A percentile compares a stretch with the other conserved stretches of the same genome.
Conservation (phyloP, 2,797 vertebrate species). For the Siniperca undulata region DNA sequence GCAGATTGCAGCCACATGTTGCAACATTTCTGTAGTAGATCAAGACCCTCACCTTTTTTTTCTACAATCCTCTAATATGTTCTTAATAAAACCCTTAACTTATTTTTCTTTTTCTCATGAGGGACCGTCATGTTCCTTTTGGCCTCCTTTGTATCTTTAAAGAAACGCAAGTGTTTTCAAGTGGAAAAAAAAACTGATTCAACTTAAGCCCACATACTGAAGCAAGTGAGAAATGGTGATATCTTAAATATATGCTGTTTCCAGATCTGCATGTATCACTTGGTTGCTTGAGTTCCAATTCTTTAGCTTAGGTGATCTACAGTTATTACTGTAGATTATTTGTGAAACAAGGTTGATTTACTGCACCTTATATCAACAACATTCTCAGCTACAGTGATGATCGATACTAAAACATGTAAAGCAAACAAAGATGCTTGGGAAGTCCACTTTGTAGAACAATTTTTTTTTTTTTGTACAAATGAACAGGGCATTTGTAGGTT, state of each 20-base stretch:
- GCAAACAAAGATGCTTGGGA: not conserved
- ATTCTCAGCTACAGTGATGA: not conserved
- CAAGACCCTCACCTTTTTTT: not conserved
- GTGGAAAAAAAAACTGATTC: not conserved
- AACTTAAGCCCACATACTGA: not conserved
- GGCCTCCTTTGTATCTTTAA: not conserved
- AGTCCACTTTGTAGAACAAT: not conserved
- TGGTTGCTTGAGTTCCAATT: not conserved
- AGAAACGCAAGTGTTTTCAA: conserved; percentile 5
- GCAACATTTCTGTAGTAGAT: conserved; percentile 8
- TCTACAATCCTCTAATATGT: not conserved
- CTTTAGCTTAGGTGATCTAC: not conserved
- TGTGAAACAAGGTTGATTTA: not conserved
- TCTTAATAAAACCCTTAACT: not conserved
- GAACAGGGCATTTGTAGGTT: not conserved
- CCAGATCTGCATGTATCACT: not conserved
- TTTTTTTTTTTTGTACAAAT: not conserved
- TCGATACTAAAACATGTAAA: not conserved
- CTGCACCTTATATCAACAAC: not conserved
- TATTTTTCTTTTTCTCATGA: not conserved
- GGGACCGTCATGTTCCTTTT: not conserved
- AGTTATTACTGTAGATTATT: not conserved
- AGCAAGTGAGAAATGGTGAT: not conserved
- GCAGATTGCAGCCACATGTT: conserved; percentile 21
- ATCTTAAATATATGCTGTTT: not conserved